Percentiles rank a stretch among this genome's conserved stretches.
phyloP scores from a whole-genome alignment of 1,140 invertebrate species.

The Trichonephila inaurata region DNA sequence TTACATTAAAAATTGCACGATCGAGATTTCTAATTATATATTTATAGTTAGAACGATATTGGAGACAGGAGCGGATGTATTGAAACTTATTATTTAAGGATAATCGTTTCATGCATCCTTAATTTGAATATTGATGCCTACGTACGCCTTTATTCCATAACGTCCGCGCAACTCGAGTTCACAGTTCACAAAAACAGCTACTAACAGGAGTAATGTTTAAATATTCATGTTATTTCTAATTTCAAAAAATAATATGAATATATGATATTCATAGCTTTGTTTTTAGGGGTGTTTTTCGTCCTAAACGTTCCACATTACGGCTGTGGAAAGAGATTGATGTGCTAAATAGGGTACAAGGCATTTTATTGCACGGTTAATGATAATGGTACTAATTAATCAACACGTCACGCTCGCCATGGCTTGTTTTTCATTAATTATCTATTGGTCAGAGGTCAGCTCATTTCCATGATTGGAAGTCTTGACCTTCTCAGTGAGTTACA shows the following conservation, averaged over 20 bases:
- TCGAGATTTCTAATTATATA: no score
- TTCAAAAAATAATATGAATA: slow-evolving; percentile 21
- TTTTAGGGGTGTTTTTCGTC: slow-evolving; percentile 4
- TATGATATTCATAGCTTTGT: slow-evolving; percentile 35
- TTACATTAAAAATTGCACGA: no score
- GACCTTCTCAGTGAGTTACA: slow-evolving; percentile 26
- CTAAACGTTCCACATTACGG: neutral
- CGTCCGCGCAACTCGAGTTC: neutral
- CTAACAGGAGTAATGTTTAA: neutral
- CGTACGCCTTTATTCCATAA: no score
- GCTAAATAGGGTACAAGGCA: neutral
- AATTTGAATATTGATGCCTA: no score
- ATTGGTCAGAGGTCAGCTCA: neutral
- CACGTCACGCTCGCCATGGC: neutral
- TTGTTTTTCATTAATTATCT: slow-evolving; percentile 36
- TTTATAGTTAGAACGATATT: no score
- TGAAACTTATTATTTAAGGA: no score
- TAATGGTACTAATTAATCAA: slow-evolving; percentile 37
- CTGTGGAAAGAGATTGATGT: slow-evolving; percentile 6
- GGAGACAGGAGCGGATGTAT: no score
- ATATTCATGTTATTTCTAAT: neutral
- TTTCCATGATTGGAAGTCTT: slow-evolving; percentile 21
- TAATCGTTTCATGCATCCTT: no score
- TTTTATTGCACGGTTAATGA: slow-evolving; percentile 31
- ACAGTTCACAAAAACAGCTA: neutral